A percentile compares a stretch with the other conserved stretches of the same genome.
Evolutionary conservation across 2,113 vertebrate genomes (phyloP).

Genomic region (Syrmaticus mikado): DNA sequence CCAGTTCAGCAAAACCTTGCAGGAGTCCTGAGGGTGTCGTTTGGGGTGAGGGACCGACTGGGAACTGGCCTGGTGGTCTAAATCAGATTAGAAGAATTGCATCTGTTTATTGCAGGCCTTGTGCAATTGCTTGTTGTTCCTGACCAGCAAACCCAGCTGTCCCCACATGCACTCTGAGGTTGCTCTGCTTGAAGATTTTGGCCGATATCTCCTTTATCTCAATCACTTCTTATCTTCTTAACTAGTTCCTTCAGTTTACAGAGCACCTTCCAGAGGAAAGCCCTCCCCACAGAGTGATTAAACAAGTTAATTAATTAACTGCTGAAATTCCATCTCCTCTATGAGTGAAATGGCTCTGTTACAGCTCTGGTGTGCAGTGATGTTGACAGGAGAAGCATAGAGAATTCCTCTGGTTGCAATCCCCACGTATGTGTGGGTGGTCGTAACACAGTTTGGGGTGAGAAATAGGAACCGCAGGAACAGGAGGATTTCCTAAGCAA

Average conservation of each 20-base stretch:
- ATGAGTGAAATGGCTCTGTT: neutral
- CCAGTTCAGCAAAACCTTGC: neutral
- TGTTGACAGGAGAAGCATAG: constrained; percentile 16
- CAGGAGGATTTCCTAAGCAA: constrained; percentile 67
- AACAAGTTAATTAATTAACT: neutral
- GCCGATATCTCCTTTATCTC: neutral
- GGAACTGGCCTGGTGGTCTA: neutral
- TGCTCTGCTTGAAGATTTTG: neutral
- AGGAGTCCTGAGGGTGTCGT: neutral
- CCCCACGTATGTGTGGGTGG: neutral
- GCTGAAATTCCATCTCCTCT: neutral
- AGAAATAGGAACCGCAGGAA: constrained; percentile 39
- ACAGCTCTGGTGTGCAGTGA: neutral
- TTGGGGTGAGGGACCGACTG: neutral
- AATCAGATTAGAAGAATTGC: neutral
- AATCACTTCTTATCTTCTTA: neutral
- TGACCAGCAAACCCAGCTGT: neutral
- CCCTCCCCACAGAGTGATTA: neutral
- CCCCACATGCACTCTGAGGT: neutral
- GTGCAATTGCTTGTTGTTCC: neutral
- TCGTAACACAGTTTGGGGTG: neutral
- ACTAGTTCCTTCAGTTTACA: neutral
- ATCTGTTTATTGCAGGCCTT: neutral
- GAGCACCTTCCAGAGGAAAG: constrained; percentile 3
- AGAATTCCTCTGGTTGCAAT: constrained; percentile 23